Evolutionary conservation across 2,888 invertebrate species (phyloP).

Genomic region (Zygogramma bicolorata): DNA sequence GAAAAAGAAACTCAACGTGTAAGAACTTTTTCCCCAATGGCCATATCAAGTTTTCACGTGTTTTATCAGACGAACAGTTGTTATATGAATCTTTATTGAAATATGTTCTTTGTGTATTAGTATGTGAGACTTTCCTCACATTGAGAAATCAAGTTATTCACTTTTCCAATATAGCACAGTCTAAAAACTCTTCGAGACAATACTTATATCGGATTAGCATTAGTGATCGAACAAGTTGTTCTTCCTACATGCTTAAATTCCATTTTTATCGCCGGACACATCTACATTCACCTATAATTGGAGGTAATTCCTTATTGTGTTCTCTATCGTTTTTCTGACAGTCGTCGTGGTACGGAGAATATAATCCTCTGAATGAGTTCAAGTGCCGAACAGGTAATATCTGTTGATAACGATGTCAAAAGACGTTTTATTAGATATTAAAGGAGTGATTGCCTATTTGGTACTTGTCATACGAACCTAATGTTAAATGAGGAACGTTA

Average conservation of each 20-base stretch:
- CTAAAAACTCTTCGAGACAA: no score
- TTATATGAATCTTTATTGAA: no score
- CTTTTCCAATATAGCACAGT: no score
- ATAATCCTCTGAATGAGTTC: slow-evolving; percentile 26
- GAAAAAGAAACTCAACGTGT: no score
- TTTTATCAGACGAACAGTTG: no score
- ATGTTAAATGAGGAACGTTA: neutral
- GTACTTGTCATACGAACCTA: neutral
- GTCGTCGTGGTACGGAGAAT: slow-evolving; percentile 28
- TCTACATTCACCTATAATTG: slow-evolving; percentile 61
- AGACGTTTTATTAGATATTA: slow-evolving; percentile 4
- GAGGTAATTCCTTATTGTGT: slow-evolving; percentile 60
- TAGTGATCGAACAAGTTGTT: no score
- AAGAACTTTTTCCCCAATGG: no score
- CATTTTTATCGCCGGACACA: slow-evolving; percentile 54
- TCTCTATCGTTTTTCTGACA: slow-evolving; percentile 45
- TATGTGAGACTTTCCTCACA: no score
- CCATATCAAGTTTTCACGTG: no score
- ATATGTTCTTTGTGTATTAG: no score
- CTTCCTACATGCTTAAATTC: slow-evolving; percentile 56
- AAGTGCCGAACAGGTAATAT: slow-evolving; percentile 22
- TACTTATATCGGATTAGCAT: no score
- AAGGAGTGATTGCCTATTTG: neutral
- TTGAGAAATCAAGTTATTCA: no score
- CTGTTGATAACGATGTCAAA: neutral